Conservation (phyloP, 2,113 vertebrate species). For the Ageneiosus marmoratus region DNA sequence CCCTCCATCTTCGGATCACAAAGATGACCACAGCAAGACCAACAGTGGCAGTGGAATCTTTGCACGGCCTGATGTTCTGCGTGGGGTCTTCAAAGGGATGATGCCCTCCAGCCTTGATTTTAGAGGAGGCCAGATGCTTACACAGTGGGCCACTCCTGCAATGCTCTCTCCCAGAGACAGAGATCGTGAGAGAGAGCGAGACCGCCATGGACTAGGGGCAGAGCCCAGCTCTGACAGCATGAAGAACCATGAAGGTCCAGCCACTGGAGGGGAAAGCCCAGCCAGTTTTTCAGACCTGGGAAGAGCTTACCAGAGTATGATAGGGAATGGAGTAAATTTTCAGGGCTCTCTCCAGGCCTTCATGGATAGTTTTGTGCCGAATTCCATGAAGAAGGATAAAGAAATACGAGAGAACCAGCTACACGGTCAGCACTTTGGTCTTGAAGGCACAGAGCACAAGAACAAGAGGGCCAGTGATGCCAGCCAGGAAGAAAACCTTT, state of each 20-base stretch:
- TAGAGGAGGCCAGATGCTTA: slow-evolving; percentile 81
- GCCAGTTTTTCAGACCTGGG: slow-evolving; percentile 89
- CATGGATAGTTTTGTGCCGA: slow-evolving; percentile 95
- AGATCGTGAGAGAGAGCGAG: slow-evolving; percentile 69
- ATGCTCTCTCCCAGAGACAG: slow-evolving; percentile 82
- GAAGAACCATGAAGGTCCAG: slow-evolving; percentile 79
- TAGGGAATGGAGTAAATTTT: slow-evolving; percentile 92
- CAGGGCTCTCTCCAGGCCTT: slow-evolving; percentile 97
- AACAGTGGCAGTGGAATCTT: slow-evolving; percentile 79
- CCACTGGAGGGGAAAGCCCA: slow-evolving; percentile 75
- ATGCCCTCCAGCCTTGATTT: slow-evolving; percentile 87
- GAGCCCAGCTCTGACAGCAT: slow-evolving; percentile 77
- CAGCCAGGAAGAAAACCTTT: slow-evolving; percentile 76
- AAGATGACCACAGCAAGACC: slow-evolving; percentile 81
- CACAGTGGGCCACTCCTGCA: slow-evolving; percentile 85
- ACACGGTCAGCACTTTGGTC: slow-evolving; percentile 69
- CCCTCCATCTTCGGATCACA: slow-evolving; percentile 80
- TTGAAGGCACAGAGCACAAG: slow-evolving; percentile 80
- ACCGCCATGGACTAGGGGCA: slow-evolving; percentile 75
- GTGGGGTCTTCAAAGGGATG: slow-evolving; percentile 91
- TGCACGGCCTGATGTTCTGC: slow-evolving; percentile 89
- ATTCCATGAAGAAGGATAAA: slow-evolving; percentile 90
- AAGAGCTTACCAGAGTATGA: slow-evolving; percentile 89
- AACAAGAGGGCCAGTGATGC: slow-evolving; percentile 71
- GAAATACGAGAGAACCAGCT: slow-evolving; percentile 80